Evolutionary conservation across 2,888 invertebrate species (phyloP), one percentile per base, ranked within the genome.

Genomic region (Cryptocheilus praepositus): DNA sequence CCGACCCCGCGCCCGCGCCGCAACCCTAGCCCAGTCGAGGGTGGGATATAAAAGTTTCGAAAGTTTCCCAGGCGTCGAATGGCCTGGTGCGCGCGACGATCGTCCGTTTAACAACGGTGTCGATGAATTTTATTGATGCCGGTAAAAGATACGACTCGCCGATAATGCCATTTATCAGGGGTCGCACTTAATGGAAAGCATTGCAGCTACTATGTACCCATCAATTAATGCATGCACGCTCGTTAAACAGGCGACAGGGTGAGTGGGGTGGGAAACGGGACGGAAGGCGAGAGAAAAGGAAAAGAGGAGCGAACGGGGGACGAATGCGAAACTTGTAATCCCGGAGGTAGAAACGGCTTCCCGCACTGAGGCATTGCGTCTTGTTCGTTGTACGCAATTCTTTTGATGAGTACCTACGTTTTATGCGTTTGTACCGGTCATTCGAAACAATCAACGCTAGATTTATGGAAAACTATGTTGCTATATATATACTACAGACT

Each of bases 201-300:
- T 68, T 64, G 53, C 64, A 61, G 56, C 45, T 62, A 61, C 71
- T 80, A 62, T 75, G 71, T 76, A 70, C 71, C 74, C 62, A 77
- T 74, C 81, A 77, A 79, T 81, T 77, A 81, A 81, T 73, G 67
- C 61, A 53, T 71, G 68, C 71, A 66, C 73, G 67, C 67, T 73
- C 64, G 52, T 76, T 73, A 75, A 79, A 76, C 73, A 64, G 65
- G 2, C 60, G 63, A 61, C 49, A 54, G 54, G 52, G 63, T 52
- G n/a, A n/a, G n/a, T n/a, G n/a, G 46, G 16, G 46, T 15, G 3
- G 16, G n/a, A 46, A 49, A 16, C 1, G 49, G 49, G 4, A 49
- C n/a, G 36, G 11, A 36, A 2, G 36, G 36, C 11, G 36, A 11
- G 36, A 7, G 36, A 36, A 36, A 36, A 36, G 36, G 8, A 36